These are phyloP conservation scores for Amia ocellicauda DNA, from an alignment of 2,113 vertebrate species.

Conservation along the genomic window DNA sequence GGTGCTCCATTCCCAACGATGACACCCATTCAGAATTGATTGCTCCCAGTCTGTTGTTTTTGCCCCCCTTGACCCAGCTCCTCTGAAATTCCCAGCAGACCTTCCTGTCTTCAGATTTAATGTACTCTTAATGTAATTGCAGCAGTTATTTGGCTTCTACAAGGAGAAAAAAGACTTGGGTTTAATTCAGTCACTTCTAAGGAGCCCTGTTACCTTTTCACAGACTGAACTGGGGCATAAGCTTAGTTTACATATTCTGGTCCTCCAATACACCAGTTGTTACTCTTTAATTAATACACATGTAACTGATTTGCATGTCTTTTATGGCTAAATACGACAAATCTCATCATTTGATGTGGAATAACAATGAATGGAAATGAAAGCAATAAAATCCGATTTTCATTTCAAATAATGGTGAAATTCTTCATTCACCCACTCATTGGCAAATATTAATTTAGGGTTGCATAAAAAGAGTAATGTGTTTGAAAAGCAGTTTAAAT, in stretches of 20 bases:
- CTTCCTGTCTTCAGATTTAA: not conserved
- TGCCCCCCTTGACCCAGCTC: slow-evolving; percentile 47
- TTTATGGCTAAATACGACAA: too few relatives aligned
- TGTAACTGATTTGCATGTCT: too few relatives aligned
- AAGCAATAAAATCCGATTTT: too few relatives aligned
- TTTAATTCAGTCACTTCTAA: not conserved
- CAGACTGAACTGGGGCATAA: too few relatives aligned
- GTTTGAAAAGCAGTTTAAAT: too few relatives aligned
- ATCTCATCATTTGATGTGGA: too few relatives aligned
- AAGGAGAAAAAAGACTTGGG: not conserved
- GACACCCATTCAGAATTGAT: slow-evolving; percentile 43
- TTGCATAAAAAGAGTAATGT: too few relatives aligned
- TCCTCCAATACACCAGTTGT: too few relatives aligned
- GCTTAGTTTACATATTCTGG: too few relatives aligned
- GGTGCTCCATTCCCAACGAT: slow-evolving; percentile 22
- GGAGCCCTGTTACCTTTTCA: not conserved
- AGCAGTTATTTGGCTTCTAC: not conserved
- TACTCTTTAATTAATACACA: too few relatives aligned
- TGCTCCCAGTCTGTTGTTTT: slow-evolving; percentile 32
- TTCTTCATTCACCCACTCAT: not conserved
- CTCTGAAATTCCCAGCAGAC: not conserved
- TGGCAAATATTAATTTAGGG: not conserved
- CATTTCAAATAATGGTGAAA: not conserved
- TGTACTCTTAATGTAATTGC: slow-evolving; percentile 8
- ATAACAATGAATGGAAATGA: too few relatives aligned